Evolutionary conservation across 2,888 invertebrate genomes (phyloP), one percentile per base, ranked within the genome.

Genomic region (Marasmarcha lunaedactyla): DNA sequence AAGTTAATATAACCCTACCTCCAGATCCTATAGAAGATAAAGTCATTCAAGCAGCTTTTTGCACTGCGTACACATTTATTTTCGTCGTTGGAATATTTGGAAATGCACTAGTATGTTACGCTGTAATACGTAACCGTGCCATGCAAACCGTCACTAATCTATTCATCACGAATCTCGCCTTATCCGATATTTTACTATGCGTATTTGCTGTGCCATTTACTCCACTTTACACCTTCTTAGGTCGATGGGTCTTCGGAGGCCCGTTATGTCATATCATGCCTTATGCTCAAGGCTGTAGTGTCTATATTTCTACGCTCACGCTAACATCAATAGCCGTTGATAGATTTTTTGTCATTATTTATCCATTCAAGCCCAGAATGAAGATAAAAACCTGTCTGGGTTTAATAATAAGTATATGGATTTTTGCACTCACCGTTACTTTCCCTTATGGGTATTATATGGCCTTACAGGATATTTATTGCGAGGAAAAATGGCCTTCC

Each of bases 91-190:
- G 95, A 1, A 79, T 93, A 25, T 89, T 89, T 54, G 94, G 94
- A 1, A 94, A 94, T 60, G 88, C 88, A n/a, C 76, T 95, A 40
- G 95, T 95, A 38, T 92, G 93, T 55, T 94, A 90, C 66, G 94
- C 94, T 6, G 95, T 96, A 9, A 87, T 90, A 43, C 86, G 92
- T 36, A 95, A 94, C 68, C 88, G 89, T 55, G 88, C 91, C 45
- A 95, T 96, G 95, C 95, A 94, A 76, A 94, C 94, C 0, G 95
- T 95, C 48, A 96, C 95, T 46, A 95, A 96, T 76, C 87, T 94
- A 44, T 95, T 95, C 81, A 96, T 96, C 72, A 91, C 92, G 54
- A 96, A 95, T 72, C 84, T 96, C 50, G 95, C 95, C 15, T 78
- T 95, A 47, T 93, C 94, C 35, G 95, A 96, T 68, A 90, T 95